Evolutionary conservation across 2,888 invertebrate species (phyloP), one percentile per base, ranked within the genome.

Genomic region (Dynastes hyllus): DNA sequence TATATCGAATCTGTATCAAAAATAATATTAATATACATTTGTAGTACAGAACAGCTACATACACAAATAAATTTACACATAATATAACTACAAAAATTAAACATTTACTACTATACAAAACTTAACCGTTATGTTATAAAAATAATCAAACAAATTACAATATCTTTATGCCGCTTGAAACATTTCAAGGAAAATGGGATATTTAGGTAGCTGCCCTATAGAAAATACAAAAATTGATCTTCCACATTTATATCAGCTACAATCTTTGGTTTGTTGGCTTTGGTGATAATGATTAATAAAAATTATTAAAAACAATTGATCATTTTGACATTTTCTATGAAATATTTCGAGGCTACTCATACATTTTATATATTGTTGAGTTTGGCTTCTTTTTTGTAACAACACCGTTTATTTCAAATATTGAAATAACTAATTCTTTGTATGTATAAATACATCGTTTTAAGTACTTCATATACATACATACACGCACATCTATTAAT

Each of bases 341-440:
- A 45, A 45, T 45, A 45, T 45, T 45, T 45, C 45, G 1, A 8
- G 45, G 45, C 8, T 45, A 11, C 16, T 22, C 22, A 61, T 29
- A 61, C 29, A 58, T 27, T 16, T 61, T 27, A 61, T 22, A 61
- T 61, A 61, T 61, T 50, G 11, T 50, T 50, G 16, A 16, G 50
- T 29, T 22, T 45, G 45, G 32, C 5, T 37, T 37, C 9, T 69
- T 27, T 45, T 50, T 70, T 70, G 50, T 27, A 71, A 73, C 61
- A 71, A 73, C 61, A 73, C 40, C 61, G 40, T 73, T 50, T 58
- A 73, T 73, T 73, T 71, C 71, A 71, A 71, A 71, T 58, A 70
- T 67, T 58, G 67, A 50, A 69, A 69, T 71, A 71, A 55, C 53
- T 70, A 58, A 27, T 73, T 2, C 37, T 73, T 69, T 11, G 73